phyloP scores from a whole-genome alignment of 2,797 vertebrate species.

The Enteromius anoplus region DNA sequence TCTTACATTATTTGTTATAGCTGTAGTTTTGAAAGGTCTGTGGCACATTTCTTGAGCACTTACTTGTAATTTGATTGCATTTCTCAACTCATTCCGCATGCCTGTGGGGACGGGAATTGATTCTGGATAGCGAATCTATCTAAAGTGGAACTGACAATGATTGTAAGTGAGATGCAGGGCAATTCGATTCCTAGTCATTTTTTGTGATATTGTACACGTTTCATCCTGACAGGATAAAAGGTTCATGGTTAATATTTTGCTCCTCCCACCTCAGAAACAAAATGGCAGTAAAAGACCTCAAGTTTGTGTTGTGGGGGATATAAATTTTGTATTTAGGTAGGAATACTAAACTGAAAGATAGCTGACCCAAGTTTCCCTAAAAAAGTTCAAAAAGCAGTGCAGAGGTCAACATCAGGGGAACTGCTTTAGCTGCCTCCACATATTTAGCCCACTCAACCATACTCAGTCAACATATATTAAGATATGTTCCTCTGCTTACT shows the following conservation, averaged over 20 bases:
- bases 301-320: neutral
- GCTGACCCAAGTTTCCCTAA: neutral
- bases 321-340: neutral
- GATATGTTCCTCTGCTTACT: neutral
- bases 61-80: conserved; percentile 40
- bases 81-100: conserved; percentile 40
- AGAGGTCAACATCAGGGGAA: neutral
- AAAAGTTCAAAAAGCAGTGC: neutral
- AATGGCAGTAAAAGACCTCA: neutral
- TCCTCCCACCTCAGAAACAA: conserved; percentile 22
- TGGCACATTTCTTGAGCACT: conserved; percentile 42
- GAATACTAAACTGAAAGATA: neutral
- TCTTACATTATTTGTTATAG: conserved; percentile 27
- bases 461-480: neutral
- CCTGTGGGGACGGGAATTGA: conserved; percentile 53
- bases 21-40: conserved; percentile 27
- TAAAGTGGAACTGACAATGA: conserved; percentile 64
- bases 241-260: conserved; percentile 35
- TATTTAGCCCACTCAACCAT: neutral
- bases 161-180: conserved; percentile 63
- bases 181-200: conserved; percentile 35
- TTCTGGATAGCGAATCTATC: conserved; percentile 48
- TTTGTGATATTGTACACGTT: conserved; percentile 31
- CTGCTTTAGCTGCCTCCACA: neutral
- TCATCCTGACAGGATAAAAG: conserved; percentile 42